These are phyloP conservation scores for Lepus timidus DNA, from an alignment of 2,113 vertebrate species.

Conservation along the genomic window DNA sequence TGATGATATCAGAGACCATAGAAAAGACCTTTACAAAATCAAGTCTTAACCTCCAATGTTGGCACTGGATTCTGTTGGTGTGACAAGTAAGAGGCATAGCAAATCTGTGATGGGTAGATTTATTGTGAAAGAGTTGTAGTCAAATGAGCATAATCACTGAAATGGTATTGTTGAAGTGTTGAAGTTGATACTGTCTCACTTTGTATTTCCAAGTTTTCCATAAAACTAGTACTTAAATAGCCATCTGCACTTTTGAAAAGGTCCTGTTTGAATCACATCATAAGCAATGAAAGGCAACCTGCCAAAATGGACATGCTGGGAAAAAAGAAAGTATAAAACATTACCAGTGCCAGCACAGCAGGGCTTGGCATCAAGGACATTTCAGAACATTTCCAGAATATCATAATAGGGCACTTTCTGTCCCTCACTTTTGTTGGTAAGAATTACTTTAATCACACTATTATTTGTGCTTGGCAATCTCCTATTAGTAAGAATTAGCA, in stretches of 20 bases:
- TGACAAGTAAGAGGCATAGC: neutral
- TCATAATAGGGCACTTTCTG: neutral
- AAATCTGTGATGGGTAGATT: neutral
- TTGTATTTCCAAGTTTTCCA: neutral
- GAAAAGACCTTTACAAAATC: neutral
- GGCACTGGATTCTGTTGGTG: neutral
- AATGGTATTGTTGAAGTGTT: neutral
- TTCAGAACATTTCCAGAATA: constrained; percentile 29
- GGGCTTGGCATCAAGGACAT: neutral
- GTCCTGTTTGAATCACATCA: neutral
- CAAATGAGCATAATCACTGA: neutral
- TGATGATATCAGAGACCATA: neutral
- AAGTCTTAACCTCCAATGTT: neutral
- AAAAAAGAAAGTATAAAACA: neutral
- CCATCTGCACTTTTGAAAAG: neutral
- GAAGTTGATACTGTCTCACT: neutral
- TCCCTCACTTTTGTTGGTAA: neutral
- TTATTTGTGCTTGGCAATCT: neutral
- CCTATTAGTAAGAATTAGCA: neutral
- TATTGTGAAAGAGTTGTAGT: neutral
- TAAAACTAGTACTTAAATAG: neutral
- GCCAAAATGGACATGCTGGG: neutral
- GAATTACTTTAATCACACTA: neutral
- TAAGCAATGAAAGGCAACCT: neutral
- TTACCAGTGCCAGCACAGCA: neutral